These are phyloP conservation scores for Galbula dea DNA, from an alignment of 2,113 vertebrate genomes.

Conservation along the genomic window DNA sequence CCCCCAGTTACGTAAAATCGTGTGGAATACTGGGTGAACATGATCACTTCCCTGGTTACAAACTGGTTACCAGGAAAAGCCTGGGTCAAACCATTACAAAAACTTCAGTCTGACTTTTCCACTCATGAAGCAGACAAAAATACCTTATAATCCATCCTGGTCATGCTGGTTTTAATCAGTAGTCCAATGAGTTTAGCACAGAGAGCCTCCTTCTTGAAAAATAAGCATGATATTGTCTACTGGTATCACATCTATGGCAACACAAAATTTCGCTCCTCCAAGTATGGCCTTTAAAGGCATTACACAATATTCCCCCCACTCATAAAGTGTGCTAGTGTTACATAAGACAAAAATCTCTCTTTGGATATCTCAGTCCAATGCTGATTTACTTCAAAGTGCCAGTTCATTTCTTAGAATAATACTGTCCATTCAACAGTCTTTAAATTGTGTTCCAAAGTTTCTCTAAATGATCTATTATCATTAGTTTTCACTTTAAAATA, in stretches of 20 bases:
- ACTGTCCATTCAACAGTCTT: not conserved
- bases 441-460: not conserved
- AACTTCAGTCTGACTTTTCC: not conserved
- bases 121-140: not conserved
- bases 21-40: no score
- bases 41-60: no score
- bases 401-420: not conserved
- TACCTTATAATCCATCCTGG: not conserved
- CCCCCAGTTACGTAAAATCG: no score
- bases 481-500: not conserved
- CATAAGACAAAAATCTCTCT: not conserved
- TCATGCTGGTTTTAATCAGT: not conserved
- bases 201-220: not conserved
- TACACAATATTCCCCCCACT: not conserved
- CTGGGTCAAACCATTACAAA: no score
- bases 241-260: not conserved
- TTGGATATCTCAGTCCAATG: not conserved
- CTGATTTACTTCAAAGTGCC: not conserved
- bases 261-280: not conserved
- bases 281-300: not conserved
- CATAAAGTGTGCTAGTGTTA: not conserved
- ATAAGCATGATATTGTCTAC: not conserved
- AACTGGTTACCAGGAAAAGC: no score
- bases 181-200: not conserved
- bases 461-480: not conserved